Evolutionary conservation across 1,140 invertebrate species (phyloP).

Genomic region (Heliconius himera): DNA sequence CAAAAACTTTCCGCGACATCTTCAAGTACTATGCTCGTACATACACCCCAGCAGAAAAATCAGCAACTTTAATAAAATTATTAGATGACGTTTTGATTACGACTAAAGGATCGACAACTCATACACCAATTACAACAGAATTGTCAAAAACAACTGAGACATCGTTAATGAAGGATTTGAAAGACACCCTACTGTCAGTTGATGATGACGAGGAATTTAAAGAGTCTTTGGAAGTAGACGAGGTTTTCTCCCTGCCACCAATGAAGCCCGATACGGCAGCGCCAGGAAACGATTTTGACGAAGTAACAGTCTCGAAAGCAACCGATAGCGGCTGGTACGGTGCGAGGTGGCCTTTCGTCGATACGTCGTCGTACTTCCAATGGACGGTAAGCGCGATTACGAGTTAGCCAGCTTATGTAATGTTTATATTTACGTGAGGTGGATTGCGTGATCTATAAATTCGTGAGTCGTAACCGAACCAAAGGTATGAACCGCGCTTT

Average conservation of each 20-base stretch:
- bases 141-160: constrained; percentile 52
- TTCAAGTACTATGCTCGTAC: constrained; percentile 61
- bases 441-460: constrained; percentile 46
- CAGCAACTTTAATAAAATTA: constrained; percentile 48
- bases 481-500: constrained; percentile 42
- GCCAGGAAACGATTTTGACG: constrained; percentile 56
- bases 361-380: constrained; percentile 84
- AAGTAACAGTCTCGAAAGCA: constrained; percentile 75
- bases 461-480: constrained; percentile 38
- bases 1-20: constrained; percentile 55
- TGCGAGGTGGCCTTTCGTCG: constrained; percentile 83
- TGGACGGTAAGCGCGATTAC: constrained; percentile 82
- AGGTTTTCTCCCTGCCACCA: constrained; percentile 72
- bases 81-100: constrained; percentile 70
- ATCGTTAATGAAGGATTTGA: constrained; percentile 63
- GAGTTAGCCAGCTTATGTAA: constrained; percentile 47
- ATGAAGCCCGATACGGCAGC: constrained; percentile 56
- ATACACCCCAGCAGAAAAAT: constrained; percentile 57
- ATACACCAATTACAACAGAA: constrained; percentile 51
- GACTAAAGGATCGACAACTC: constrained; percentile 58
- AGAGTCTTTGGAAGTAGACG: constrained; percentile 73
- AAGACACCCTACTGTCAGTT: constrained; percentile 67
- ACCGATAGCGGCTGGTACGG: constrained; percentile 65
- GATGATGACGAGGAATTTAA: constrained; percentile 79
- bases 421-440: constrained; percentile 50